Base-by-base conservation (phyloP, 2,888 invertebrate genomes). In the Falcaria lacertinaria region DNA sequence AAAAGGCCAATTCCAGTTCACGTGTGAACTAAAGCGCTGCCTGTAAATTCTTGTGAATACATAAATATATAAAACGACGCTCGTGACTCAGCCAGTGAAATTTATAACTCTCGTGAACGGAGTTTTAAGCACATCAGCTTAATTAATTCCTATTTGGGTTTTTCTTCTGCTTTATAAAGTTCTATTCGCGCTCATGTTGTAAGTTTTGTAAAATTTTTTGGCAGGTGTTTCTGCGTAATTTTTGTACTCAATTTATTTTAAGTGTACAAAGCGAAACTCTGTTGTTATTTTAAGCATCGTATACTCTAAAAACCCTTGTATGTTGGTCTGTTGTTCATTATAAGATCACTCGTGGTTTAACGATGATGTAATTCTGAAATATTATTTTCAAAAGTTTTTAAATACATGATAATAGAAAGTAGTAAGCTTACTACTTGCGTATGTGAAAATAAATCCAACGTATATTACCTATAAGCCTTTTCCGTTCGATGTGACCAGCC, bases 111-210 rank as follows among this genome's bases (percentile, higher is more conserved):
- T 66, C 69, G 67, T 69, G 71, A 70, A 69, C 69, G 54, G 70
- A 71, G 70, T 74, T 78, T 76, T 67, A 74, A 78, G 67, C 67
- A 72, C 69, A 74, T 72, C 64, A 63, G 55, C 66, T 67, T 75
- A 79, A 79, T 80, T 78, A 77, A 77, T 74, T 78, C 69, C 62
- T 67, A 69, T 76, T 71, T 67, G 65, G 63, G 70, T 64, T 56
- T 60, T 58, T 68, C 62, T 65, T 37, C 61, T 59, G 63, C 60
- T 69, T 69, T 64, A 60, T 59, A 49, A 47, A 54, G 57, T 63
- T 60, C 58, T 57, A 59, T 58, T 60, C 44, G 49, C 37, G 37
- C 22, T 37, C 37, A 15, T 15, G 37, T 22, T 37, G 35, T 39
- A 36, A 33, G 34, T 42, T 35, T 35, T 35, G 19, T 22, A 22